Percentiles rank a stretch among this genome's conserved stretches.
phyloP scores from a whole-genome alignment of 2,113 vertebrate genomes.

The Indicator indicator region DNA sequence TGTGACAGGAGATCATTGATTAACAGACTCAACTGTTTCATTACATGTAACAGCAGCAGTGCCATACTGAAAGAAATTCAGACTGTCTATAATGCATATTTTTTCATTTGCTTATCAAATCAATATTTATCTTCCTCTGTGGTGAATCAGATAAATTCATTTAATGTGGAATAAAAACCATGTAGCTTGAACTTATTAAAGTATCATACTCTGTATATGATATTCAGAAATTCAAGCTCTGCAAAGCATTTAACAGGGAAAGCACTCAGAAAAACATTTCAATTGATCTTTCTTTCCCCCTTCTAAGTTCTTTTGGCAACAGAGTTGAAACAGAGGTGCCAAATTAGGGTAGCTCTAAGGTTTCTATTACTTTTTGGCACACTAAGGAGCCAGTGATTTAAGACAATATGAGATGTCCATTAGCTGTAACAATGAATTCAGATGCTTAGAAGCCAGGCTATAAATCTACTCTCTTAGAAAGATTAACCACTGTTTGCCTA shows the following conservation, averaged over 20 bases:
- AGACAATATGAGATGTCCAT: conserved; percentile 72
- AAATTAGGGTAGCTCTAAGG: conserved; percentile 67
- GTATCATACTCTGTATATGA: neutral
- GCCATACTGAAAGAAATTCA: neutral
- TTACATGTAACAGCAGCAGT: neutral
- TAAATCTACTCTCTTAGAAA: conserved; percentile 29
- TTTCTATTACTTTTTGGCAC: conserved; percentile 68
- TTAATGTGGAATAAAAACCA: neutral
- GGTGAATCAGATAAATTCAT: neutral
- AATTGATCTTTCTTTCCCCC: conserved; percentile 32
- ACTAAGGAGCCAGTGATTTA: conserved; percentile 67
- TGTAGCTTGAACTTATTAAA: neutral
- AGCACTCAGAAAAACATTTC: conserved; percentile 64
- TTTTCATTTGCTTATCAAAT: conserved; percentile 28
- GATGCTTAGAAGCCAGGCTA: conserved; percentile 30
- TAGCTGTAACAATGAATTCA: conserved; percentile 57
- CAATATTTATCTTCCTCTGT: neutral
- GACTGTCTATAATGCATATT: neutral
- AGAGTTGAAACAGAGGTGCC: conserved; percentile 56
- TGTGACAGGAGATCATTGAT: neutral
- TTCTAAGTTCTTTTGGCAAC: conserved; percentile 48
- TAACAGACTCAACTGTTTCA: neutral
- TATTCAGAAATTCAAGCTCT: neutral
- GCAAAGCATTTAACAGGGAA: conserved; percentile 13
- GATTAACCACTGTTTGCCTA: conserved; percentile 63